Conservation (phyloP, 2,888 invertebrate species). For the Synanthedon formicaeformis region DNA sequence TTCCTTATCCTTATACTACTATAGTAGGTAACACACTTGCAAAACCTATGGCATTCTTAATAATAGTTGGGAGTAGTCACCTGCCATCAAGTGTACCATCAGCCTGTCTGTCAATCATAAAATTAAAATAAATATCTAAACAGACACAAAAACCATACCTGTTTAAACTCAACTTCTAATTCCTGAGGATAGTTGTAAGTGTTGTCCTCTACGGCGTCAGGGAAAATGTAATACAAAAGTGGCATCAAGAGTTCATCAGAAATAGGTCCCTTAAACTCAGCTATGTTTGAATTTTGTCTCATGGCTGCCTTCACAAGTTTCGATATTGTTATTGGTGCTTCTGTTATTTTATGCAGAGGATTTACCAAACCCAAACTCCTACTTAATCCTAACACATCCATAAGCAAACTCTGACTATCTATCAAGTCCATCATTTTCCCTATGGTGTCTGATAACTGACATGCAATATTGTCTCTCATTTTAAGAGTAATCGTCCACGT, state of each 20-base stretch:
- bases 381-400: constrained; percentile 59
- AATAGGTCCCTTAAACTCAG: constrained; percentile 80
- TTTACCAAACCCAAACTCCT: constrained; percentile 64
- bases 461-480: constrained; percentile 77
- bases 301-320: constrained; percentile 66
- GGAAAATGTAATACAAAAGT: constrained; percentile 86
- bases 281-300: constrained; percentile 59
- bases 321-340: constrained; percentile 79
- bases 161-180: constrained; percentile 57
- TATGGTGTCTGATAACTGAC: constrained; percentile 82
- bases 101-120: no score
- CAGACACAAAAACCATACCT: constrained; percentile 22
- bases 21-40: background rate
- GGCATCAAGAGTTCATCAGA: constrained; percentile 80
- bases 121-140: background rate
- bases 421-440: constrained; percentile 78
- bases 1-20: no score
- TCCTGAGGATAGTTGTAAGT: constrained; percentile 64
- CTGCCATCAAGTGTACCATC: no score
- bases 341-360: constrained; percentile 79
- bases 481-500: constrained; percentile 80
- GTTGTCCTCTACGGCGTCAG: constrained; percentile 82
- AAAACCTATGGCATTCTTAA: no score
- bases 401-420: constrained; percentile 54
- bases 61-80: no score